phyloP scores from a whole-genome alignment of 2,888 invertebrate species.

The Dromius quadrimaculatus region DNA sequence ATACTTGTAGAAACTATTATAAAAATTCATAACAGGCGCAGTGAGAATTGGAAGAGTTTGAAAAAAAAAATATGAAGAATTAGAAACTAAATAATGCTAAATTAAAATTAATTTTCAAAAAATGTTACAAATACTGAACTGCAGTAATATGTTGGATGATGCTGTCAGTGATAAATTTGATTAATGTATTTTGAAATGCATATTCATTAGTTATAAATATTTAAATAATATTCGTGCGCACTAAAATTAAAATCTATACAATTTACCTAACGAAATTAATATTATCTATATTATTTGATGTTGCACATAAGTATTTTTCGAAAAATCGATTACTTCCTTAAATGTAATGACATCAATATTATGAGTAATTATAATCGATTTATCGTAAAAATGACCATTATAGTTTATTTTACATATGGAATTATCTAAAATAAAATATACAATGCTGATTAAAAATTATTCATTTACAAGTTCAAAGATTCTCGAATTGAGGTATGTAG shows the following conservation, averaged over 20 bases:
- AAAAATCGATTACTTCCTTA: constrained; percentile 4
- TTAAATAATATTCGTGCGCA: constrained; percentile 45
- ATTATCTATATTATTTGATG: constrained; percentile 23
- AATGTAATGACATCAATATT: not conserved
- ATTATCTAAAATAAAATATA: constrained; percentile 50
- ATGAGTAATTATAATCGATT: not conserved
- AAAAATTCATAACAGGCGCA: constrained; percentile 21
- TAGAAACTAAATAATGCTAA: too few relatives aligned
- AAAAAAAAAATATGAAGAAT: too few relatives aligned
- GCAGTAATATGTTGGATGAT: too few relatives aligned
- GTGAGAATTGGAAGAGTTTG: constrained; percentile 13
- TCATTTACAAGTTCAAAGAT: constrained; percentile 35
- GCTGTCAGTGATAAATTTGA: too few relatives aligned
- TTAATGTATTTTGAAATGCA: constrained; percentile 43
- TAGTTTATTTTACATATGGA: constrained; percentile 48
- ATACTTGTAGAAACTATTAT: constrained; percentile 14
- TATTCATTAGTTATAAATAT: constrained; percentile 48
- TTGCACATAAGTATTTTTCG: constrained; percentile 28
- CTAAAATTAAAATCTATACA: constrained; percentile 49
- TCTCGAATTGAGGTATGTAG: constrained; percentile 40
- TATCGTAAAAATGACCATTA: constrained; percentile 15
- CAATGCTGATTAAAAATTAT: constrained; percentile 44
- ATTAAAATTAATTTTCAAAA: too few relatives aligned
- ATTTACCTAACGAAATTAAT: constrained; percentile 39
- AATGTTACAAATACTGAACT: too few relatives aligned